phyloP scores from a whole-genome alignment of 30 jellyfish, hydroid and myxozoan species.

The Catostylus mosaicus region DNA sequence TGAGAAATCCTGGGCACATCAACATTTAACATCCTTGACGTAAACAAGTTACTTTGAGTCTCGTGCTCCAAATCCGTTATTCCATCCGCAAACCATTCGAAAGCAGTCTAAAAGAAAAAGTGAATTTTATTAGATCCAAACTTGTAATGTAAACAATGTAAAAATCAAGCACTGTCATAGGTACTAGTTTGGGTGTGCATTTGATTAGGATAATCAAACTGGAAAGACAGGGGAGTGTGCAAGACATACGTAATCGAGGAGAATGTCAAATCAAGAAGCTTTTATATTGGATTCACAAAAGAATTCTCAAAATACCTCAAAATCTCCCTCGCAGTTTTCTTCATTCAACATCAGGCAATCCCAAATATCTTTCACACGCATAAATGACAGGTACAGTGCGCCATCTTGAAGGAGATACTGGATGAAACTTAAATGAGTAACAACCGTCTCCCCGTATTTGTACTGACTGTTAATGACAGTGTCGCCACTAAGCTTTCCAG shows the following conservation, averaged over 20 bases:
- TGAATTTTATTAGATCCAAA: neutral
- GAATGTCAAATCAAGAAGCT: too few relatives aligned
- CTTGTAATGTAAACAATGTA: neutral
- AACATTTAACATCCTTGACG: constrained; percentile 73
- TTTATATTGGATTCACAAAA: neutral
- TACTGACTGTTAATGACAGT: constrained; percentile 77
- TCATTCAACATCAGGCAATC: constrained; percentile 90
- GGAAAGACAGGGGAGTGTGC: too few relatives aligned
- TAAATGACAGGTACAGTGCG: constrained; percentile 81
- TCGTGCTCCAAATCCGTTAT: constrained; percentile 80
- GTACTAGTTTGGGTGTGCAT: too few relatives aligned
- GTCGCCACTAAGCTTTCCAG: constrained; percentile 78
- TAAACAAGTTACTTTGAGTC: constrained; percentile 68
- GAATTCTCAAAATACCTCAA: constrained; percentile 62
- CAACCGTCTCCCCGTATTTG: constrained; percentile 90
- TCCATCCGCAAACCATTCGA: constrained; percentile 92
- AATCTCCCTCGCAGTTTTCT: constrained; percentile 92
- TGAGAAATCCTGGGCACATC: constrained; percentile 71
- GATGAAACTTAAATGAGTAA: constrained; percentile 80
- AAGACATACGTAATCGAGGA: too few relatives aligned
- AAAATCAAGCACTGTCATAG: too few relatives aligned
- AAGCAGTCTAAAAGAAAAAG: constrained; percentile 73
- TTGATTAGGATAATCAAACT: too few relatives aligned
- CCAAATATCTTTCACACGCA: constrained; percentile 93
- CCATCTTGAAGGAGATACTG: constrained; percentile 91